Evolutionary conservation across 2,888 invertebrate genomes (phyloP).

Genomic region (Anorthoa munda): DNA sequence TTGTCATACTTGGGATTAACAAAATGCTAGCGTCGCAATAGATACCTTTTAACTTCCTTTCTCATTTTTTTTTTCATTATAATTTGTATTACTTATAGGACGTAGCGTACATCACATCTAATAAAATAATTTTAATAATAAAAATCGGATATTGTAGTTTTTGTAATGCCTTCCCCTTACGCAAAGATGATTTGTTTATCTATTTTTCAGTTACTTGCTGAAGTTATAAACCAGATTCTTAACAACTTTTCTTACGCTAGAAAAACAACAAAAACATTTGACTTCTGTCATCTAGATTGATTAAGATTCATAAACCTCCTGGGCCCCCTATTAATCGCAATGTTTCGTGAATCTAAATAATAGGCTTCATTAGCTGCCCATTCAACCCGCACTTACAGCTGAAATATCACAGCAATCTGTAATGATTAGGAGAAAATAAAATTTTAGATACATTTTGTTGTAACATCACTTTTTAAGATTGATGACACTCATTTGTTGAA

Average conservation of each 20-base stretch:
- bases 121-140: too few species aligned
- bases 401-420: constrained; percentile 57
- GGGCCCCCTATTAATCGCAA: constrained; percentile 53
- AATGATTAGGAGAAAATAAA: constrained; percentile 50
- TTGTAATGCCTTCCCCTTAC: not conserved
- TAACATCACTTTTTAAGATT: constrained; percentile 11
- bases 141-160: not conserved
- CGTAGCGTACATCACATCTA: too few species aligned
- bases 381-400: constrained; percentile 50
- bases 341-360: constrained; percentile 54
- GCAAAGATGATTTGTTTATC: not conserved
- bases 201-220: not conserved
- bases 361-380: constrained; percentile 56
- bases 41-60: too few species aligned
- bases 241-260: not conserved
- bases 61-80: too few species aligned
- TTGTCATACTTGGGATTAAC: too few species aligned
- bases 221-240: not conserved
- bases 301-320: constrained; percentile 49
- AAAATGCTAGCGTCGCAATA: too few species aligned
- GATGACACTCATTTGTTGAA: constrained; percentile 32
- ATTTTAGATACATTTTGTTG: constrained; percentile 30
- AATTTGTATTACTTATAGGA: too few species aligned
- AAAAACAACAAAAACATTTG: constrained; percentile 23
- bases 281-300: constrained; percentile 47